Evolutionary conservation across 2,797 vertebrate species (phyloP), one percentile per base, ranked within the genome.

Genomic region (Falco concolor): DNA sequence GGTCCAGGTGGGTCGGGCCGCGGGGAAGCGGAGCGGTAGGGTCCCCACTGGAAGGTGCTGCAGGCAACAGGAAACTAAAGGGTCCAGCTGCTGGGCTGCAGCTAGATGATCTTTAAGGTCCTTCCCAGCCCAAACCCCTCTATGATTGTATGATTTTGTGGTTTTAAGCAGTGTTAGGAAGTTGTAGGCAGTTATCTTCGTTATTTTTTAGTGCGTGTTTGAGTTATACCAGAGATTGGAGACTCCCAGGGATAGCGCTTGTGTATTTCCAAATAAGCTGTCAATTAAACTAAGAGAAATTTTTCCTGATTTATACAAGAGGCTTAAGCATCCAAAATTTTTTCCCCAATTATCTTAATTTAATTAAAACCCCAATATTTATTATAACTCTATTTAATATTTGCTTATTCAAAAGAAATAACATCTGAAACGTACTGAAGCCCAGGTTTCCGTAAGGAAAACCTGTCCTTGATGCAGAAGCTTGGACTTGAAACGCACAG

Each of bases 1-100:
- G 40, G 40, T 12, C 38, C 38, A 14, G 40, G 40, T 13, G 40
- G 40, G 40, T 40, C 38, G 13, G 40, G 40, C 40, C 13, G 13
- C 40, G 34, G 30, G 50, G 18, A 34, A 32, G 7, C 20, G 47
- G 34, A 5, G 1, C 34, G 1, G 0, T 0, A 0, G 54, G 52
- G 5, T 17, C 28, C 60, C 87, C 85, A 21, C 53, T 17, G 75
- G 69, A 50, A 83, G 93, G 74, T 23, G 82, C 94, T 94, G 83
- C 60, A 30, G 40, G 78, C 72, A 25, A 45, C 7, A 19, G 25
- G 9, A 12, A 40, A 40, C 38, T 13, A 1, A 4, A 20, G 2
- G 18, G 42, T 18, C 42, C 42, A 18, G 7, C 42, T 7, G 42
- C 42, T 16, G 42, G 42, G 42, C 42, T 42, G 42, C 16, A 44